Conservation (phyloP, 64 coral and sea anemone genomes). For the Astreopora myriophthalma region DNA sequence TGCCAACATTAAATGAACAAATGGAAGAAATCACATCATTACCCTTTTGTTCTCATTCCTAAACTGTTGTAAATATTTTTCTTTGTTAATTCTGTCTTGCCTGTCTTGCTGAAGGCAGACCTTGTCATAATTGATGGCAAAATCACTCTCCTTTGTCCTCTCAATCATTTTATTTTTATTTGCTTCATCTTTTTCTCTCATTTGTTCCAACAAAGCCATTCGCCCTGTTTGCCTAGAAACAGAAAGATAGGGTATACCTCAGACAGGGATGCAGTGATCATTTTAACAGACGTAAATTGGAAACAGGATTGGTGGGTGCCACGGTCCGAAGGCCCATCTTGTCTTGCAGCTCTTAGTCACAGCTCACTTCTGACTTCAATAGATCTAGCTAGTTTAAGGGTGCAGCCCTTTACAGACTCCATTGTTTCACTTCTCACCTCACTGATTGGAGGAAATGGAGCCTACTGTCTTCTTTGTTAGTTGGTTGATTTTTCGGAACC, state of each 20-base stretch:
- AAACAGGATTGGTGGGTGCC: no score
- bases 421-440: no score
- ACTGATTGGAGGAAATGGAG: no score
- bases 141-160: conserved; percentile 78
- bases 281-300: no score
- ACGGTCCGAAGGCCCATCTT: no score
- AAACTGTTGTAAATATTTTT: conserved; percentile 89
- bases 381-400: no score
- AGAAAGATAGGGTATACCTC: not conserved
- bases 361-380: no score
- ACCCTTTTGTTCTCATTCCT: conserved; percentile 98
- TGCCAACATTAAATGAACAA: not conserved
- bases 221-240: conserved; percentile 46
- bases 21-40: not conserved
- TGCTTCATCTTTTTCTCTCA: conserved; percentile 61
- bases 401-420: no score
- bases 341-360: no score
- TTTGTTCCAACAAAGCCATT: conserved; percentile 77
- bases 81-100: conserved; percentile 67
- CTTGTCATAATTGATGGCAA: conserved; percentile 86
- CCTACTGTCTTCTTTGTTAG: no score
- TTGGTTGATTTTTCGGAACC: no score
- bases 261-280: not conserved
- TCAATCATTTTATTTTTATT: conserved; percentile 13
- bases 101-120: conserved; percentile 72